Evolutionary conservation across 2,797 vertebrate genomes (phyloP), one percentile per base, ranked within the genome.

Genomic region (Cryptoblepharus egeriae): DNA sequence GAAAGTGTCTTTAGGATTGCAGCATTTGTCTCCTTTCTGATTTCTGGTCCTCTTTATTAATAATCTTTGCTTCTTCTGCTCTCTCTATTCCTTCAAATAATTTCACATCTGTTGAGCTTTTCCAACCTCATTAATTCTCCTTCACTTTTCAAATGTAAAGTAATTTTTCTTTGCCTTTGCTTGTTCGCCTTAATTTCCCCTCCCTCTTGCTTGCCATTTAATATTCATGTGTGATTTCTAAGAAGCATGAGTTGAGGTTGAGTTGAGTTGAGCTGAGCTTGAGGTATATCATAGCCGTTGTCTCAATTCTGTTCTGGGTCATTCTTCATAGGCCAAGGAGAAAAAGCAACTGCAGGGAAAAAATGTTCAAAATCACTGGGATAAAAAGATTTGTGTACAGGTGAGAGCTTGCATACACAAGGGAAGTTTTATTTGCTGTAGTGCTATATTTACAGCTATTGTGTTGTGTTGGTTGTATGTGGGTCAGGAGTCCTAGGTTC

Each of bases 71-170:
- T 65, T 73, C 26, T 32, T 42, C 5, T 76, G 65, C 39, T 58
- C 18, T 26, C 57, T 83, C 26, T 10, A 24, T 63, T 42, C 22
- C 22, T 63, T 72, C 69, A 61, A 52, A 52, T 57, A 72, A 26
- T 72, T 45, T 74, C 49, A 1, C 35, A 57, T n/a, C 45, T 2
- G 80, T 83, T 42, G 75, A n/a, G 1, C 7, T 45, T n/a, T 86
- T 88, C 22, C 79, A 60, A 67, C 35, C 37, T 76, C 58, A 57
- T 85, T 87, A 86, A 32, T 86, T 92, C 87, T 75, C n/a, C 1
- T 10, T 13, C 32, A 16, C 52, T 9, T 12, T 55, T 26, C 45
- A 39, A 77, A 89, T 88, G 72, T 37, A 42, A 63, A 79, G 87
- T 1, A 8, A 42, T 80, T 28, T 76, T 12, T 86, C 70, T 77